Evolutionary conservation across 2,113 vertebrate genomes (phyloP).

Genomic region (Nymphicus hollandicus): DNA sequence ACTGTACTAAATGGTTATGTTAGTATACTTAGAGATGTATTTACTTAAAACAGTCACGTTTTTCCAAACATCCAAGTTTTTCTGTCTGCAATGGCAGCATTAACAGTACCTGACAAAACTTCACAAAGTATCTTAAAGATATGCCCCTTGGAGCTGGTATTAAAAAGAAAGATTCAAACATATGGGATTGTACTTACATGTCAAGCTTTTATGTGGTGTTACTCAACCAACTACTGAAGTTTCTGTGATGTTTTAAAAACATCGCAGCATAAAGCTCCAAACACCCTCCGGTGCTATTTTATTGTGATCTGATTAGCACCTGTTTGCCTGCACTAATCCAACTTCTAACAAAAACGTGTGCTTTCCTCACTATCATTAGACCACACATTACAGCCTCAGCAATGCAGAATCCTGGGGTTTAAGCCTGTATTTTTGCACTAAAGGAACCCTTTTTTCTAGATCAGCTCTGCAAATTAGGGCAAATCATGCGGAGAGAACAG

Average conservation of each 20-base stretch:
- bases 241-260: slow-evolving; percentile 53
- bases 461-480: slow-evolving; percentile 18
- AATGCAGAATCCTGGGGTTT: neutral
- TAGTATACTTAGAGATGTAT: neutral
- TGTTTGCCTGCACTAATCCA: slow-evolving; percentile 50
- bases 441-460: neutral
- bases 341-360: slow-evolving; percentile 35
- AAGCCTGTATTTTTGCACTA: neutral
- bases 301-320: slow-evolving; percentile 63
- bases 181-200: neutral
- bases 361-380: slow-evolving; percentile 24
- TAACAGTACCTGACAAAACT: neutral
- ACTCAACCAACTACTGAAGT: slow-evolving; percentile 1
- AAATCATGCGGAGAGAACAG: neutral
- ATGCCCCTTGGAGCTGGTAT: neutral
- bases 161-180: slow-evolving; percentile 1
- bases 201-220: slow-evolving; percentile 9
- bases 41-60: neutral
- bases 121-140: neutral
- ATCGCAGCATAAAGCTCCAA: neutral
- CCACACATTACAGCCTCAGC: neutral
- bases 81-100: neutral
- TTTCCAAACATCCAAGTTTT: neutral
- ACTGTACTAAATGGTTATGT: neutral
- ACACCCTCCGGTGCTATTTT: slow-evolving; percentile 13